Base-by-base conservation (phyloP, 2,797 vertebrate species). In the Apogon talboti region DNA sequence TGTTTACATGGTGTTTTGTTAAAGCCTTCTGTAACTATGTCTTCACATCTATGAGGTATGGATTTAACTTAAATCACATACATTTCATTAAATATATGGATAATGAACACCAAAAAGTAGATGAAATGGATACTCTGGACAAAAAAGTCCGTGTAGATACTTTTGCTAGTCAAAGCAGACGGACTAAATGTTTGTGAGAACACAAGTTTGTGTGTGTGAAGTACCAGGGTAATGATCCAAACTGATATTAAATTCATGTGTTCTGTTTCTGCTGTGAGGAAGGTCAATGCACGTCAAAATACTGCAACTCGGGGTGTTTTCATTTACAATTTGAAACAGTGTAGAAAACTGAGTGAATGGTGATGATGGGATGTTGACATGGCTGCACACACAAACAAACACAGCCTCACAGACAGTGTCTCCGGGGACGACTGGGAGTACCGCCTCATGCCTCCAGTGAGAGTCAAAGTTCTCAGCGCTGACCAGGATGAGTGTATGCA, bases 11-110 rank as follows among this genome's bases (percentile, higher is more conserved):
- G n/a, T n/a, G n/a, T n/a, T n/a, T n/a, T n/a, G n/a, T n/a, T 21
- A 21, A 21, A 21, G 19, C 19, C 48, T 19, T 60, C 44, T n/a
- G 4, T 41, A 13, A n/a, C 15, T 56, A 2, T 6, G 28, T 52
- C 50, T 55, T 21, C 21, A 16, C 41, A 45, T 60, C 12, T 58
- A 37, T 38, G 38, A 16, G 8, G 30, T 40, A 56, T 56, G 11
- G 10, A 42, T 16, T 13, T n/a, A 28, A 71, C 52, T 16, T 38
- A 33, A n/a, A 54, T 41, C 38, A 10, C 13, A 30, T 7, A 37
- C 24, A 37, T 21, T 21, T 21, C 14, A 21, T 3, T 21, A 2
- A 38, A n/a, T 2, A 2, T 21, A 8, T 6, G 15, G 21, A 38
- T 24, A 33, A 19, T 14, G 43, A 11, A 9, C 44, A 15, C 44